Percentiles rank a stretch among this genome's conserved stretches.
Evolutionary conservation across 2,113 vertebrate species (phyloP).

Genomic region (Delphinus delphis): DNA sequence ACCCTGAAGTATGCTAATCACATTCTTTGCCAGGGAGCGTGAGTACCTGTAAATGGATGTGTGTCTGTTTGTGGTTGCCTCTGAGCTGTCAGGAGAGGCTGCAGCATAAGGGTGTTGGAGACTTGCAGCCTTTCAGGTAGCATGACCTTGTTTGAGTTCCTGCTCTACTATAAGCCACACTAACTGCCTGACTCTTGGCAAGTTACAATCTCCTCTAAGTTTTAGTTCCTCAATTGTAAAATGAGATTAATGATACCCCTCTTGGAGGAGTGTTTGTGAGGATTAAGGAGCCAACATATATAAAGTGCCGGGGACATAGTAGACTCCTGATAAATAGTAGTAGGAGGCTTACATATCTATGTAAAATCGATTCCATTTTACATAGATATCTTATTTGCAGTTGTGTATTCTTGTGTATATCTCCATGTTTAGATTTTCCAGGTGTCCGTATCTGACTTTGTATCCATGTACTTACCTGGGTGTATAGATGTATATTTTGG

Average conservation of each 20-base stretch:
- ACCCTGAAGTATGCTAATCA: conserved; percentile 53
- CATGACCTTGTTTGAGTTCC: conserved; percentile 1
- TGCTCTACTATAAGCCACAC: background rate
- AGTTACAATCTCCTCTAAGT: background rate
- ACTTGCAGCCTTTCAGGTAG: background rate
- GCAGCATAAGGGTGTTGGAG: background rate
- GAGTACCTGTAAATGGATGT: background rate
- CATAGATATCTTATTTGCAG: background rate
- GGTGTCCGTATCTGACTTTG: background rate
- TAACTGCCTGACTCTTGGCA: background rate
- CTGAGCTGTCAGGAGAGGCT: background rate
- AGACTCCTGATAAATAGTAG: background rate
- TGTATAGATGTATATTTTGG: background rate
- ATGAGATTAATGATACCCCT: background rate
- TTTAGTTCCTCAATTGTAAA: background rate
- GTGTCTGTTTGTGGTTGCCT: conserved; percentile 4
- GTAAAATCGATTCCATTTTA: background rate
- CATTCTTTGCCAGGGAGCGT: conserved; percentile 11
- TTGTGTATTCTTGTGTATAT: background rate
- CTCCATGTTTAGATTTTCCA: background rate
- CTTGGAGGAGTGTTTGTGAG: background rate
- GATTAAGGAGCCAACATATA: background rate
- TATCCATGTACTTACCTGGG: background rate
- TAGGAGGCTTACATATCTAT: too few relatives aligned
- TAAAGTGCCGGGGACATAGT: conserved; percentile 11